Evolutionary conservation across 2,888 invertebrate genomes (phyloP), one percentile per base, ranked within the genome.

Genomic region (Drosophila mimetica): DNA sequence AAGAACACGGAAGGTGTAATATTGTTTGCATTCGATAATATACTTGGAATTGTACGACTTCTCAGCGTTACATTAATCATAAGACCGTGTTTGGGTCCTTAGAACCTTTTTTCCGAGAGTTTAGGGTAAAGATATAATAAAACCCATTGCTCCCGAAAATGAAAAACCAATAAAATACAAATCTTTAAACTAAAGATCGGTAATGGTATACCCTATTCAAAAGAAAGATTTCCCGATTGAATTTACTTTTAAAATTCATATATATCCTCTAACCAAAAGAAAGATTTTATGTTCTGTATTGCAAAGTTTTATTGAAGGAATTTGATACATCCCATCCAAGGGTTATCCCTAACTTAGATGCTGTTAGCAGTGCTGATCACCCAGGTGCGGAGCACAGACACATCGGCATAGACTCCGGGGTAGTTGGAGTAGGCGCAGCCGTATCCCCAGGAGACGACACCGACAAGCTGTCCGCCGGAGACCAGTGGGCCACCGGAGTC

Each of bases 401-500:
- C 78, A 70, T 84, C 74, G 14, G 82, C 57, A 25, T 88, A 88
- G 8, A 88, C 85, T 47, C 86, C 86, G 6, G 86, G 88, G 53
- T 77, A 84, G 8, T 59, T 73, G 8, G 65, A 0, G 1, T 28
- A 47, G 5, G 76, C 86, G 48, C 75, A 88, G 39, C 83, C 88
- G 61, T 69, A 59, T 18, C 86, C 88, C 86, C 84, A 88, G 13
- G 88, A 88, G 9, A 80, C 81, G 34, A 88, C 74, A 55, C 88
- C 88, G 25, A 78, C 83, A 9, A 76, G 70, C 1, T 41, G 37
- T 41, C 74, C 76, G 39, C 51, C 70, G 28, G 74, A 74, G 6
- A 76, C 77, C 73, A 88, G 72, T 53, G 87, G 88, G 14, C 88
- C 87, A 50, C 88, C 88, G 13, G 84, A 86, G 59, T 88, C 88